Percentiles rank a stretch among this genome's conserved stretches.
These are phyloP conservation scores for Drosophila cardini DNA, from an alignment of 1,140 invertebrate genomes.

Conservation along the genomic window DNA sequence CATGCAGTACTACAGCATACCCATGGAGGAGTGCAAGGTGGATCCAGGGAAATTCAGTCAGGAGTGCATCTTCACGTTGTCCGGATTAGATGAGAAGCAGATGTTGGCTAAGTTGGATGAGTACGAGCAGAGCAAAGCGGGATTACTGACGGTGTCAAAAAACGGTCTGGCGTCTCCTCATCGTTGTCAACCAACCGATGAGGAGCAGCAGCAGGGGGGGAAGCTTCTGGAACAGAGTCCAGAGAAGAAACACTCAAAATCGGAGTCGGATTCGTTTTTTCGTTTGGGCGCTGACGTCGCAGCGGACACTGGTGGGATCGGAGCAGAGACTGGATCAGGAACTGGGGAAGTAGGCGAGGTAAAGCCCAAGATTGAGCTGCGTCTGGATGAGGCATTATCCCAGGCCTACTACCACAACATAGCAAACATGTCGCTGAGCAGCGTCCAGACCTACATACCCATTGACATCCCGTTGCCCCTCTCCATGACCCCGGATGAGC, in stretches of 20 bases:
- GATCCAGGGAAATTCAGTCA: conserved; percentile 72
- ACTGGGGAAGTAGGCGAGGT: conserved; percentile 34
- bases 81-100: conserved; percentile 86
- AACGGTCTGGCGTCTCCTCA: conserved; percentile 84
- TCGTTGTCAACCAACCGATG: conserved; percentile 77
- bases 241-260: conserved; percentile 39
- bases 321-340: conserved; percentile 42
- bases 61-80: conserved; percentile 86
- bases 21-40: conserved; percentile 86
- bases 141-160: conserved; percentile 68
- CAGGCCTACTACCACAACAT: conserved; percentile 85
- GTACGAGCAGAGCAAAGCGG: conserved; percentile 49
- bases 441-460: conserved; percentile 87
- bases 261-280: conserved; percentile 74
- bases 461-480: conserved; percentile 91
- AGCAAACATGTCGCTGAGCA: conserved; percentile 86
- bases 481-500: conserved; percentile 91
- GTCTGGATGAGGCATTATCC: conserved; percentile 72
- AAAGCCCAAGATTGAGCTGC: conserved; percentile 79
- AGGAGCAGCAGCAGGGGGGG: conserved; percentile 43
- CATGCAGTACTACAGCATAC: conserved; percentile 86
- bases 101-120: conserved; percentile 85
- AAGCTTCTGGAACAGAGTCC: conserved; percentile 13
- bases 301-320: conserved; percentile 61
- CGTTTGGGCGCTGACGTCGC: conserved; percentile 72